These are phyloP conservation scores for Agrotis segetum DNA, from an alignment of 2,888 invertebrate species.

Conservation along the genomic window DNA sequence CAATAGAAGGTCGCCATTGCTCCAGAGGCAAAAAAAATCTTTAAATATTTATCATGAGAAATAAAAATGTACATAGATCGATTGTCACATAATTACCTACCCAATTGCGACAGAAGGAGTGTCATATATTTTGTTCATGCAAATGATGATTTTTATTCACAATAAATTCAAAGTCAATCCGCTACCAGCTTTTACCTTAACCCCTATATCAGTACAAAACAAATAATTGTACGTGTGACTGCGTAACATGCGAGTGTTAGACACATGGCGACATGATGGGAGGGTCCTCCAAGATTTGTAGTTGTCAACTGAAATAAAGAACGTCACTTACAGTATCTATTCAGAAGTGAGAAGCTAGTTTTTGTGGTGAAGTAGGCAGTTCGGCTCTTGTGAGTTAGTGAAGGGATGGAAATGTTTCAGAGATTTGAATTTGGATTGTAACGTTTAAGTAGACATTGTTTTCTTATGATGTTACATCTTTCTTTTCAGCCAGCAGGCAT, in stretches of 20 bases:
- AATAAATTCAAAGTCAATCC: slow-evolving; percentile 24
- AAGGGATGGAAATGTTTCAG: not conserved
- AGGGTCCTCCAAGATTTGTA: slow-evolving; percentile 88
- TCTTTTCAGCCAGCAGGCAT: not conserved
- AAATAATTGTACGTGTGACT: slow-evolving; percentile 79
- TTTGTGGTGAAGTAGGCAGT: slow-evolving; percentile 56
- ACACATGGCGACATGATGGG: slow-evolving; percentile 84
- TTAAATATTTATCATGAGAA: no score
- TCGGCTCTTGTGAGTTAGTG: slow-evolving; percentile 29
- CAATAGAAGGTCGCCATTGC: no score
- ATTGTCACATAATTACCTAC: no score
- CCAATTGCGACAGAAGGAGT: no score
- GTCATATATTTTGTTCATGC: not conserved
- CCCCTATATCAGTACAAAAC: slow-evolving; percentile 60
- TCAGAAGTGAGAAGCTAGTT: slow-evolving; percentile 66
- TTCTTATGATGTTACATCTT: not conserved
- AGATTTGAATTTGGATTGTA: slow-evolving; percentile 3
- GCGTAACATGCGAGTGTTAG: slow-evolving; percentile 84
- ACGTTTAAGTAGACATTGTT: not conserved
- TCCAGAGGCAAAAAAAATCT: no score
- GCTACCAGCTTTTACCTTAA: slow-evolving; percentile 64
- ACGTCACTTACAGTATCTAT: slow-evolving; percentile 75
- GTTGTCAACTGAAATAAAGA: slow-evolving; percentile 86
- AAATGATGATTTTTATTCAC: not conserved
- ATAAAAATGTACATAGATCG: no score